Conservation (phyloP, 92 coral and sea anemone genomes). For the Metridium senile region DNA sequence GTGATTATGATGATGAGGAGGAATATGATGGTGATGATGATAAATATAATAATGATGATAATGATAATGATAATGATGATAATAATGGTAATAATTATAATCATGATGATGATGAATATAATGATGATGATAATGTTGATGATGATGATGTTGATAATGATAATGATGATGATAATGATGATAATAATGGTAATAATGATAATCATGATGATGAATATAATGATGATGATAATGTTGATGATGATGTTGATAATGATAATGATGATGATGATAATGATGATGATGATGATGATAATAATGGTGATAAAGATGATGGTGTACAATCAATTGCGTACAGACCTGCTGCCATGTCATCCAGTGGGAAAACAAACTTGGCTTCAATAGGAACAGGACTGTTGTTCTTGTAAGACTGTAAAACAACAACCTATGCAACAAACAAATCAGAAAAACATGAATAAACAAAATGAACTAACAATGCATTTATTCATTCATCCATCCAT, state of each 20-base stretch:
- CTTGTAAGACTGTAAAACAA: slow-evolving; percentile 88
- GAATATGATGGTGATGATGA: not conserved
- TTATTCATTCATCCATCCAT: not conserved
- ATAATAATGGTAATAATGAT: not conserved
- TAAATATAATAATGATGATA: no score
- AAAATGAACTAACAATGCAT: no score
- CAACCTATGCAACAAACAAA: slow-evolving; percentile 54
- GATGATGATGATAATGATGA: not conserved
- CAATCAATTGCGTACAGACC: slow-evolving; percentile 41
- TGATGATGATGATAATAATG: not conserved
- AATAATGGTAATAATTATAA: no score
- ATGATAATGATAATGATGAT: not conserved
- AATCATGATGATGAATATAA: no score
- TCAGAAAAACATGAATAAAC: no score
- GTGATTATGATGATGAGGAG: not conserved
- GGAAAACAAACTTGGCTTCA: slow-evolving; percentile 96
- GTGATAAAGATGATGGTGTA: not conserved
- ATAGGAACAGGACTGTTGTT: slow-evolving; percentile 84
- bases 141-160: not conserved
- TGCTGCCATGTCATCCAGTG: slow-evolving; percentile 97
- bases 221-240: not conserved
- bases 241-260: not conserved
- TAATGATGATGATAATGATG: no score
- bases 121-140: not conserved
- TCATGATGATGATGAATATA: no score